Percentiles rank a stretch among this genome's conserved stretches.
These are phyloP conservation scores for Anisognathus igniventris DNA, from an alignment of 2,797 vertebrate genomes.

Conservation along the genomic window DNA sequence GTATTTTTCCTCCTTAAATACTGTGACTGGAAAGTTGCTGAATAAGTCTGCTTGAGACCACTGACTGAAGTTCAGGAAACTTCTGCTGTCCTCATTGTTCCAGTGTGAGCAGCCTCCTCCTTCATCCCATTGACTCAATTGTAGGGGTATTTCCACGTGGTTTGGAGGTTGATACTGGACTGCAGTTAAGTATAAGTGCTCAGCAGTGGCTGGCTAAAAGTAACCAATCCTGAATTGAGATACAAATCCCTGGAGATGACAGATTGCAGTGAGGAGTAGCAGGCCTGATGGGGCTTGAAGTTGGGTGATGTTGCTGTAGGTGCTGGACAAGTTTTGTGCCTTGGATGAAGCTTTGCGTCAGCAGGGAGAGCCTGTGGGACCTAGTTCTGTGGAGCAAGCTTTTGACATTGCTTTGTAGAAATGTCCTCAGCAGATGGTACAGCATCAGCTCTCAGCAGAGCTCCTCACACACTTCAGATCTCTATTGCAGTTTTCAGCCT, in stretches of 20 bases:
- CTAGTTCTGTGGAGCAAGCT: background rate
- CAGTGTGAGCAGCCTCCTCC: background rate
- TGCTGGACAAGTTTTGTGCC: background rate
- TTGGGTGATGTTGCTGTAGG: rapidly evolving
- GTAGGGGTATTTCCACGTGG: background rate
- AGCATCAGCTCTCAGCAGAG: background rate
- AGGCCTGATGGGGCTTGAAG: background rate
- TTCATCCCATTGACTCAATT: rapidly evolving
- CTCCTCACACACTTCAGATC: background rate
- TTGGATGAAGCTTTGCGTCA: background rate
- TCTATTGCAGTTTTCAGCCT: background rate
- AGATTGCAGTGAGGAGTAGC: background rate
- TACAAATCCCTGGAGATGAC: rapidly evolving
- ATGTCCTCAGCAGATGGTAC: background rate
- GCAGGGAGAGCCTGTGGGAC: background rate
- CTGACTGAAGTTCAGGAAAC: background rate
- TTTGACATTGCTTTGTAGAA: background rate
- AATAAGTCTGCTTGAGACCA: background rate
- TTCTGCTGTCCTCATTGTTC: background rate
- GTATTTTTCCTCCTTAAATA: background rate
- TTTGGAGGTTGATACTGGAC: background rate
- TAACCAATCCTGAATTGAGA: background rate
- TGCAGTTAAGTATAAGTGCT: background rate
- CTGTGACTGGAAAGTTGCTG: background rate
- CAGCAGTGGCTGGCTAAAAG: background rate